Conservation (phyloP, 2,797 vertebrate species). For the Phrynocephalus vlangalii region DNA sequence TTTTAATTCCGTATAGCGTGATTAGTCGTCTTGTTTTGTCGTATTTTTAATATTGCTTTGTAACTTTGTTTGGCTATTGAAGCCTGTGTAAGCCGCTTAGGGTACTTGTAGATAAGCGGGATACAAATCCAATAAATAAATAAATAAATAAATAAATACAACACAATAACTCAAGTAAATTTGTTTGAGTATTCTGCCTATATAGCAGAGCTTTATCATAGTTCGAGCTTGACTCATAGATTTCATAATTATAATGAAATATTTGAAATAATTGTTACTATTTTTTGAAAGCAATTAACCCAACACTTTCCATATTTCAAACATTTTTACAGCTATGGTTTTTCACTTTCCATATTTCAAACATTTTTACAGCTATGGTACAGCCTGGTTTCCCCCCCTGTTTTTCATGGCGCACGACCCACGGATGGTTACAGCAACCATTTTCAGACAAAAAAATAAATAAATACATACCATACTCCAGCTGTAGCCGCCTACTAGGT, state of each 20-base stretch:
- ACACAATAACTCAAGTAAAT: neutral
- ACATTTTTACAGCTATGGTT: neutral
- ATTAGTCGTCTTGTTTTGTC: too few relatives aligned
- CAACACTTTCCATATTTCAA: slow-evolving; percentile 1
- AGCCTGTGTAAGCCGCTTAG: too few relatives aligned
- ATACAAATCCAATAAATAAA: too few relatives aligned
- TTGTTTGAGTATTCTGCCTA: neutral
- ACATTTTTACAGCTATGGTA: neutral
- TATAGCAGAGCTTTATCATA: neutral
- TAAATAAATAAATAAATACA: too few relatives aligned
- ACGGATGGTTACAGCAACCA: neutral
- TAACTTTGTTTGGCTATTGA: too few relatives aligned
- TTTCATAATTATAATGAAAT: neutral
- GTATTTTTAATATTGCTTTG: too few relatives aligned
- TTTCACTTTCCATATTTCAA: neutral
- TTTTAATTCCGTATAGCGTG: too few relatives aligned
- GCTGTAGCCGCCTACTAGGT: slow-evolving; percentile 97
- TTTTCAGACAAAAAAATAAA: neutral
- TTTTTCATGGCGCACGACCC: neutral
- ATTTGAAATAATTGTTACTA: slow-evolving; percentile 3
- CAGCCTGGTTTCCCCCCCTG: too few relatives aligned
- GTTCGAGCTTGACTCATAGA: neutral
- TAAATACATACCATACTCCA: slow-evolving; percentile 94
- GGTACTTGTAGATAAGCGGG: too few relatives aligned
- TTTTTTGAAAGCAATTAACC: slow-evolving; percentile 30